Percentiles rank a stretch among this genome's conserved stretches.
phyloP scores from a whole-genome alignment of 2,888 invertebrate species.

The Dasypolia templi region DNA sequence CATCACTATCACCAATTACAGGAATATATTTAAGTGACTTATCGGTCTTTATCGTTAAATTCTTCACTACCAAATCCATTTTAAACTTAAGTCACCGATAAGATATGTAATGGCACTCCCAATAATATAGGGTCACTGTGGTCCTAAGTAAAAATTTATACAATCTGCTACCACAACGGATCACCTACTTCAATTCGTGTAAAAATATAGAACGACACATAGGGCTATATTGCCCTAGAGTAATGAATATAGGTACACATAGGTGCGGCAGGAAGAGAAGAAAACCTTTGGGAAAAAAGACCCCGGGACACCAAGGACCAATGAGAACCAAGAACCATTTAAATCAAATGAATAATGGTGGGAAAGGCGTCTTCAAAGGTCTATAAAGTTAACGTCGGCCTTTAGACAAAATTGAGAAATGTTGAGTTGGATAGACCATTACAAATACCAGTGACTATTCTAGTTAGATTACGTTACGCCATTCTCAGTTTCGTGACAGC shows the following conservation, averaged over 20 bases:
- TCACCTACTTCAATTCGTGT: background rate
- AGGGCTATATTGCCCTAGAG: too few relatives aligned
- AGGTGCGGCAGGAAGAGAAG: background rate
- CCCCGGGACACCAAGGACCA: too few relatives aligned
- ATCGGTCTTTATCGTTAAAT: conserved; percentile 44
- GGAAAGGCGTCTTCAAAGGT: background rate
- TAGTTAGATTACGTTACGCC: background rate
- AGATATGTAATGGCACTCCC: conserved; percentile 57
- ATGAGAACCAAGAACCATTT: background rate
- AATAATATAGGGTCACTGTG: conserved; percentile 41
- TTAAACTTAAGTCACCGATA: conserved; percentile 52
- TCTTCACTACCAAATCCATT: conserved; percentile 31
- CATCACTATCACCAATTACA: conserved; percentile 2
- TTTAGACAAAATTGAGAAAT: background rate
- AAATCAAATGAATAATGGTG: background rate
- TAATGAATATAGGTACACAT: background rate
- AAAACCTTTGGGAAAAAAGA: background rate
- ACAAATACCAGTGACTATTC: too few relatives aligned
- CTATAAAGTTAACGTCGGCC: too few relatives aligned
- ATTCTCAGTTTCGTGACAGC: conserved; percentile 10
- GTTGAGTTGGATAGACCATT: too few relatives aligned
- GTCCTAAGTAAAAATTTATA: conserved; percentile 13
- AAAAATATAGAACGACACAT: background rate
- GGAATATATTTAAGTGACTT: conserved; percentile 26
- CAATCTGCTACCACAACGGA: background rate